Conservation (phyloP, 2,888 invertebrate species). For the Augiades crinisus region DNA sequence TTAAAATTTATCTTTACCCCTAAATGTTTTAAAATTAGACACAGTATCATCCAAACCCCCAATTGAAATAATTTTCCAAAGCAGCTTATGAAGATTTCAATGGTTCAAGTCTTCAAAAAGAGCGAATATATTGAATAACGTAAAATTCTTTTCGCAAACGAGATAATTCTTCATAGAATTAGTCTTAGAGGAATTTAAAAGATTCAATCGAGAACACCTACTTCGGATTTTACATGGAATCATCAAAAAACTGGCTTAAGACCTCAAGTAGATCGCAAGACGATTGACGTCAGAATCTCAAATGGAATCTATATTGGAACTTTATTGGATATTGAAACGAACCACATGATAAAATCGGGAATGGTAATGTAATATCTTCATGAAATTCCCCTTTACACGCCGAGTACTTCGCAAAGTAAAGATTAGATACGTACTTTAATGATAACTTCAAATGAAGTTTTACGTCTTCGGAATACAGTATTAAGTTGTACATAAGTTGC, state of each 20-base stretch:
- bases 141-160: neutral
- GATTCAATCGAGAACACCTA: neutral
- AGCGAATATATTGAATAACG: neutral
- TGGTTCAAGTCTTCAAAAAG: neutral
- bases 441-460: constrained; percentile 18
- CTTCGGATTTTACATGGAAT: neutral
- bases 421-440: constrained; percentile 9
- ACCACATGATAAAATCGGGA: constrained; percentile 4
- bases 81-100: no score
- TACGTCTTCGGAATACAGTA: constrained; percentile 18
- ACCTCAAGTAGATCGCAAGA: neutral
- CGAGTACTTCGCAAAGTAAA: constrained; percentile 5
- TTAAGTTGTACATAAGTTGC: constrained; percentile 17
- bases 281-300: constrained; percentile 1
- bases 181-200: neutral
- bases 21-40: no score
- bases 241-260: neutral
- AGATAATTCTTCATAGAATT: neutral
- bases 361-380: neutral
- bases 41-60: no score
- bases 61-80: no score
- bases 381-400: neutral
- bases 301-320: constrained; percentile 1
- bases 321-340: constrained; percentile 10
- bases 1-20: no score